Evolutionary conservation across 2,113 vertebrate species (phyloP), one percentile per base, ranked within the genome.

Genomic region (Galemys pyrenaicus): DNA sequence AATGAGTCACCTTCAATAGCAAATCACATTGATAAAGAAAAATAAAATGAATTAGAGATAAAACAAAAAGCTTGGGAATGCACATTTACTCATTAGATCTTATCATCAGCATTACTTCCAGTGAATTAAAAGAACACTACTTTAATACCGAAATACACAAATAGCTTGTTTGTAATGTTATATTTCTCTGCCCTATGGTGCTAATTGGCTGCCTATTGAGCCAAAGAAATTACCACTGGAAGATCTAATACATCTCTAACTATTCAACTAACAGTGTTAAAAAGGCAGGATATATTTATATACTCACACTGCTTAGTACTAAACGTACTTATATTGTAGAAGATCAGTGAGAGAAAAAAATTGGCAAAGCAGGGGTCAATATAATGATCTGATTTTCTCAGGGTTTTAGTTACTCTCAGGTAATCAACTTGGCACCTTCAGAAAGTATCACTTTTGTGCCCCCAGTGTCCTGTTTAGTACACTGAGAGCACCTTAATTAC

Each of bases 81-180:
- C 54, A 83, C 54, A 22, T 79, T 94, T 41, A 54, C 37, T 75
- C 68, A 85, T 86, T 86, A 94, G 60, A 85, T 56, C 74, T 83
- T 78, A 95, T 86, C 49, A 83, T 86, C 89, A 86, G n/a, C 58
- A 85, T 41, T 88, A 54, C 16, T 95, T 94, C 60, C 28, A 91
- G 26, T 70, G 24, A 91, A 51, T 86, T 95, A 51, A 94, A 81
- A 92, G 64, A 93, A 77, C 92, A 92, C 75, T 79, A 92, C 94
- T 91, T 79, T 80, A 94, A 91, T 71, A 65, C 17, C 91, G 54
- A 86, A 75, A 82, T 49, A 58, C 10, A 49, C 32, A 93, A 71
- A 71, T 80, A 87, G 28, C 46, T 87, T 83, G 44, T 62, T 92
- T 91, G 64, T 62, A 44, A 44, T 85, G 16, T 54, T 94, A 60